These are phyloP conservation scores for Drosophila mayaguana DNA, from an alignment of 2,888 invertebrate species.

Conservation along the genomic window DNA sequence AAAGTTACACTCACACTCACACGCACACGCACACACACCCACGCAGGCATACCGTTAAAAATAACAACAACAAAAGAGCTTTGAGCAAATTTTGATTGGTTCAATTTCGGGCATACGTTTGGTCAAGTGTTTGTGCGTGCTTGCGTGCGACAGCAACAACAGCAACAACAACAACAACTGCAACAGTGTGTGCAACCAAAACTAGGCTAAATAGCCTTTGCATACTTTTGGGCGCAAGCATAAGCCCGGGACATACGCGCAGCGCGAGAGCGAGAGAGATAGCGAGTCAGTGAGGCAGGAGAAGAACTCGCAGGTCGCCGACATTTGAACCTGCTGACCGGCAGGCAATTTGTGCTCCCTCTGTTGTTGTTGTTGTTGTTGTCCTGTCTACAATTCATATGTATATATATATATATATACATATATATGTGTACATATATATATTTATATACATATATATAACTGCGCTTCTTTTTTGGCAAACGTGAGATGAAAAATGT, in stretches of 20 bases:
- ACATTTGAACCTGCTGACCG: constrained; percentile 75
- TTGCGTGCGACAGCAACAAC: constrained; percentile 11
- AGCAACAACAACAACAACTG: constrained; percentile 24
- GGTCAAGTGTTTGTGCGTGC: constrained; percentile 15
- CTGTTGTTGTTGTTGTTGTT: constrained; percentile 13
- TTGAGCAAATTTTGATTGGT: constrained; percentile 1
- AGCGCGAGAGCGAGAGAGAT: background rate
- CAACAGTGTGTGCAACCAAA: constrained; percentile 42
- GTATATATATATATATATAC: constrained; percentile 22
- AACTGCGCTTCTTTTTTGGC: constrained; percentile 44
- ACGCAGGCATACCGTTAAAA: constrained; percentile 12
- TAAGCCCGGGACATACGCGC: constrained; percentile 22
- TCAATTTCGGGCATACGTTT: constrained; percentile 10
- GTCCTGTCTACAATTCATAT: constrained; percentile 25
- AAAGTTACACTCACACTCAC: background rate
- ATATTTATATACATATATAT: constrained; percentile 28
- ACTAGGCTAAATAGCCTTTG: constrained; percentile 71
- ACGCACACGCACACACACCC: constrained; percentile 17
- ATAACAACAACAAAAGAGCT: constrained; percentile 12
- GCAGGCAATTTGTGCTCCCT: constrained; percentile 31
- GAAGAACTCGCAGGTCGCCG: constrained; percentile 68
- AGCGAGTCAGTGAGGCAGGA: constrained; percentile 1
- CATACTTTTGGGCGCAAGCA: constrained; percentile 68
- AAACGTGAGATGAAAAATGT: constrained; percentile 64
- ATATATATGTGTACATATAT: constrained; percentile 6